phyloP scores from a whole-genome alignment of 2,888 invertebrate genomes.

The Netelia fuscicornis region DNA sequence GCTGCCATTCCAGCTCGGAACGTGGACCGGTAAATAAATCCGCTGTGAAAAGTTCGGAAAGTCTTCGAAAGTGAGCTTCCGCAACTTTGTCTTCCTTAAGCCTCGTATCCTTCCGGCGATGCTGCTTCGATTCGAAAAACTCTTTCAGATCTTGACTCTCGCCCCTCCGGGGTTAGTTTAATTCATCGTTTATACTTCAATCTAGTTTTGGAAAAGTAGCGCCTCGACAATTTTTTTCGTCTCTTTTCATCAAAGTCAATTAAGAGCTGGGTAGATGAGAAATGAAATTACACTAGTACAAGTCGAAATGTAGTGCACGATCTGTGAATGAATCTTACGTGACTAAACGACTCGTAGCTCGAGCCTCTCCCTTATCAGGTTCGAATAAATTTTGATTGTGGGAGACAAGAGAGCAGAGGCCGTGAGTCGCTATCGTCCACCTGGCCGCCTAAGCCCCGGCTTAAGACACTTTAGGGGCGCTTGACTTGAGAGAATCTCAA shows the following conservation, averaged over 20 bases:
- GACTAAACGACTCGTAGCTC: background rate
- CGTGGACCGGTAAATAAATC: constrained; percentile 57
- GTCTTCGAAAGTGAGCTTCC: constrained; percentile 56
- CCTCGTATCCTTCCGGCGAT: constrained; percentile 1
- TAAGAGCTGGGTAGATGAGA: constrained; percentile 1
- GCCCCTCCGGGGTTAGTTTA: constrained; percentile 24
- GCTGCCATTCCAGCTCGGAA: constrained; percentile 18
- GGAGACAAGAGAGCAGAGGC: constrained; percentile 3
- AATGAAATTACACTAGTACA: background rate
- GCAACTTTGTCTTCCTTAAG: constrained; percentile 19
- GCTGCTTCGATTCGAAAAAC: constrained; percentile 46
- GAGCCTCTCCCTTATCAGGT: constrained; percentile 59
- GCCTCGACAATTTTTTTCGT: constrained; percentile 31
- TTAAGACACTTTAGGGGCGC: constrained; percentile 71
- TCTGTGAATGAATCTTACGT: background rate
- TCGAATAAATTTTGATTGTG: constrained; percentile 68
- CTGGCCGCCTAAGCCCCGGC: constrained; percentile 69
- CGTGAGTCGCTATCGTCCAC: constrained; percentile 66
- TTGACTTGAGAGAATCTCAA: constrained; percentile 59
- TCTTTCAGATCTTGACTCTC: constrained; percentile 47
- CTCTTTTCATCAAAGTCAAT: constrained; percentile 12
- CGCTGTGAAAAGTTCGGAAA: constrained; percentile 54
- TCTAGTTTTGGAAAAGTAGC: constrained; percentile 23
- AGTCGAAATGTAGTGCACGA: background rate
- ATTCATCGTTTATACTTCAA: constrained; percentile 43